Percentiles rank a stretch among this genome's conserved stretches.
Evolutionary conservation across 2,888 invertebrate genomes (phyloP).

Genomic region (Cynaeus angustus): DNA sequence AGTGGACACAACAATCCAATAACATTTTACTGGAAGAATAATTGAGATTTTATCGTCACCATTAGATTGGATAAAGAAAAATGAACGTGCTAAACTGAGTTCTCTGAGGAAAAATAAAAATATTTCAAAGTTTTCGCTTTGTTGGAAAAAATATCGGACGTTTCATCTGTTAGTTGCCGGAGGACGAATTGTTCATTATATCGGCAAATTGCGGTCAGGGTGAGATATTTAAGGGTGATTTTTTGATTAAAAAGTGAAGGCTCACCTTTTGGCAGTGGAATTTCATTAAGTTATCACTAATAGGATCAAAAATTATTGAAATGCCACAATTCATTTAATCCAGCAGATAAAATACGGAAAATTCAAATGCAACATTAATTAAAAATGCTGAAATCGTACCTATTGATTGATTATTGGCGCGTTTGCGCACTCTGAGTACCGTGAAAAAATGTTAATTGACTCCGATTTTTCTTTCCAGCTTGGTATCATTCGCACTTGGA

Average conservation of each 20-base stretch:
- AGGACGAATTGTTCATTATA: slow-evolving; percentile 13
- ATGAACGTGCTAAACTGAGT: slow-evolving; percentile 13
- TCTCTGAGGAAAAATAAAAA: slow-evolving; percentile 24
- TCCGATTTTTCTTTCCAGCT: not conserved
- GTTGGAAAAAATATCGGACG: slow-evolving; percentile 32
- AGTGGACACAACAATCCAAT: slow-evolving; percentile 10
- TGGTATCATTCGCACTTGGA: not conserved
- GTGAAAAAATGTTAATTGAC: slow-evolving; percentile 1
- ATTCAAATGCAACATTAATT: not conserved
- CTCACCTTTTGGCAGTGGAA: no score
- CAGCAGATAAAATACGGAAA: not conserved
- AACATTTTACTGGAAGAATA: slow-evolving; percentile 31
- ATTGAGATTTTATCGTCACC: slow-evolving; percentile 42
- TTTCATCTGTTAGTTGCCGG: slow-evolving; percentile 2
- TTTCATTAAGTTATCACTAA: no score
- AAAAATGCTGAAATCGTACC: slow-evolving; percentile 1
- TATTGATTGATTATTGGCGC: slow-evolving; percentile 7
- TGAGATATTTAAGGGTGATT: not conserved
- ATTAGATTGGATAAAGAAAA: slow-evolving; percentile 39
- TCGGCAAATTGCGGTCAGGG: slow-evolving; percentile 22
- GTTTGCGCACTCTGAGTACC: not conserved
- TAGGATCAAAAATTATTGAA: not conserved
- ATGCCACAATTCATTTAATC: no score
- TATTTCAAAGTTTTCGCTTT: slow-evolving; percentile 43
- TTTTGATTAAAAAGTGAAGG: no score